Base-by-base conservation (phyloP, 2,797 vertebrate genomes). In the Siniperca obscura region DNA sequence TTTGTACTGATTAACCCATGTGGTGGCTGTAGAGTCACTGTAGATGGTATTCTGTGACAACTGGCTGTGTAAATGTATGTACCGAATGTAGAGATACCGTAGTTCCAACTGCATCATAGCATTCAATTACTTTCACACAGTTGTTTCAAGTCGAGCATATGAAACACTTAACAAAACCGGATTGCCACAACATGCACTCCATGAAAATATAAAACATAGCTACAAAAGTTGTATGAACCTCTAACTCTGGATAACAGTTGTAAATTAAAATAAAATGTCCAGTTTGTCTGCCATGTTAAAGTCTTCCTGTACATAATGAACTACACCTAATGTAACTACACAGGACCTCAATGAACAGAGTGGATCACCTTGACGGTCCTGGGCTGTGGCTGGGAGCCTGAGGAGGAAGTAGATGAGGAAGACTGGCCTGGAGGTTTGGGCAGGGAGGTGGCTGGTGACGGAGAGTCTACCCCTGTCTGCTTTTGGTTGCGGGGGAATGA, bases 401-500 rank as follows among this genome's bases (percentile, higher is more conserved):
- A 94, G 95, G 96, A 92, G 78, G 92, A 96, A 88, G 97, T 94
- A 3, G 92, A 90, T 16, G 96, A 94, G 96, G 96, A 93, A 90
- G 98, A 95, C 97, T 97, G 96, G 88, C 97, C 97, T 84, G 97
- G 96, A 82, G 98, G 97, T 92, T 99, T 99, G 86, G 98, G 97
- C 87, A 98, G 96, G 3, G 97, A 98, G 86, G 97, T 97, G 90
- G 97, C 97, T 50, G 98, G 95, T 67, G 97, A 97, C 22, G 97
- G 94, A 50, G 97, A 97, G 95, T 99, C 98, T 74, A 97, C 97
- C 38, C 97, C 97, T 9, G 97, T 95, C 83, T 98, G 98, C 86
- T 99, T 99, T 94, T 99, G 98, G 94, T 97, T 99, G 72, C 98
- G 97, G 40, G 98, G 98, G 89, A 99, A 98, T 53, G 98, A 98